Conservation (phyloP, 2,113 vertebrate species). For the Etia nguti region DNA sequence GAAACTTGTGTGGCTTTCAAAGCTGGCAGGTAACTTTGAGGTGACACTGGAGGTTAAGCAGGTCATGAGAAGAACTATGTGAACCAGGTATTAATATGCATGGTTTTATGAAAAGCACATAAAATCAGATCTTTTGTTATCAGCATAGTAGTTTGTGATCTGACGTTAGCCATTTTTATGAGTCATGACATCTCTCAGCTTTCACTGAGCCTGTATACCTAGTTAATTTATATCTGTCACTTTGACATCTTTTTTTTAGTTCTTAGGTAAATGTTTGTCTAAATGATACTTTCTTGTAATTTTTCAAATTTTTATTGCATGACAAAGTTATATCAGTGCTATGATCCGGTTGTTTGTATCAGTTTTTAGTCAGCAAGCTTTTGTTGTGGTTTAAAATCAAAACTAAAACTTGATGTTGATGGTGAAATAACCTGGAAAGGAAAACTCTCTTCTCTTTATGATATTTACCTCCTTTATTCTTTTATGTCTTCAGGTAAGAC, state of each 20-base stretch:
- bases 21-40: background rate
- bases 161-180: background rate
- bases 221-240: background rate
- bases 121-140: background rate
- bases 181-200: background rate
- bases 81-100: background rate
- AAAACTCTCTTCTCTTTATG: background rate
- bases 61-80: background rate
- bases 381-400: background rate
- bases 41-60: background rate
- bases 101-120: background rate
- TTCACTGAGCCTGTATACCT: background rate
- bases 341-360: background rate
- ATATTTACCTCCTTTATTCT: constrained; percentile 8
- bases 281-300: background rate
- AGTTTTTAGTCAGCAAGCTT: background rate
- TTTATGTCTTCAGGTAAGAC: constrained; percentile 85
- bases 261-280: background rate
- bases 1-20: constrained; percentile 81
- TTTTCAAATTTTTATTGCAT: background rate
- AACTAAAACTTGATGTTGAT: background rate
- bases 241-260: background rate
- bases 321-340: background rate
- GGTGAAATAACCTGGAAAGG: background rate
- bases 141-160: background rate